Percentiles rank a stretch among this genome's conserved stretches.
Conservation (phyloP, 1,140 invertebrate species). For the Heliconius nattereri region DNA sequence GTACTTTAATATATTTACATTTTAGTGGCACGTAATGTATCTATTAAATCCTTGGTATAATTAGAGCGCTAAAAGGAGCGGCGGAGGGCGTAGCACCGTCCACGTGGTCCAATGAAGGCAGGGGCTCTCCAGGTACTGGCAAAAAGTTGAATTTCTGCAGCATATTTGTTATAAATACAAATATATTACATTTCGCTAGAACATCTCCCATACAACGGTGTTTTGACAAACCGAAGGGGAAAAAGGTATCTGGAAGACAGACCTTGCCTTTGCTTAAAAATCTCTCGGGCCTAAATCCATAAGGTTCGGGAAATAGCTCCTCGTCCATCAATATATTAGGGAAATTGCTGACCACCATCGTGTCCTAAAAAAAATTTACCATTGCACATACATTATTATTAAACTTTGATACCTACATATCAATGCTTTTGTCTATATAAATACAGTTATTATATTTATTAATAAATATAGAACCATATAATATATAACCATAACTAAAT, state of each 20-base stretch:
- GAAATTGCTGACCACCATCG: conserved; percentile 92
- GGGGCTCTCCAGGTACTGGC: conserved; percentile 82
- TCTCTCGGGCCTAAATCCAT: conserved; percentile 89
- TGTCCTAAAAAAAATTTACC: conserved; percentile 82
- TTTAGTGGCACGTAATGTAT: too few relatives aligned
- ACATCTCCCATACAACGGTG: conserved; percentile 80
- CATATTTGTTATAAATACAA: conserved; percentile 89
- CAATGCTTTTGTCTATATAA: neutral
- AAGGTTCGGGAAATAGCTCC: conserved; percentile 86
- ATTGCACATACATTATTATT: too few relatives aligned
- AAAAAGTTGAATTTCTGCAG: conserved; percentile 89
- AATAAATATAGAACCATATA: too few relatives aligned
- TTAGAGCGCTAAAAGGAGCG: conserved; percentile 85
- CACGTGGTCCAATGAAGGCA: conserved; percentile 84
- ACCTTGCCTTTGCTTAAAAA: conserved; percentile 87
- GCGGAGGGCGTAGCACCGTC: conserved; percentile 89
- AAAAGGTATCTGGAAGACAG: conserved; percentile 85
- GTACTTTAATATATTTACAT: neutral
- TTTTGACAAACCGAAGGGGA: conserved; percentile 91
- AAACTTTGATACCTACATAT: too few relatives aligned
- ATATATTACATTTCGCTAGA: conserved; percentile 88
- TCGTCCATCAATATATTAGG: conserved; percentile 88
- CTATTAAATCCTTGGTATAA: conserved; percentile 77
- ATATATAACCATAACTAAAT: too few relatives aligned
- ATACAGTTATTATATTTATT: too few relatives aligned